phyloP scores from a whole-genome alignment of 2,113 vertebrate species.

The Apteryx owenii region DNA sequence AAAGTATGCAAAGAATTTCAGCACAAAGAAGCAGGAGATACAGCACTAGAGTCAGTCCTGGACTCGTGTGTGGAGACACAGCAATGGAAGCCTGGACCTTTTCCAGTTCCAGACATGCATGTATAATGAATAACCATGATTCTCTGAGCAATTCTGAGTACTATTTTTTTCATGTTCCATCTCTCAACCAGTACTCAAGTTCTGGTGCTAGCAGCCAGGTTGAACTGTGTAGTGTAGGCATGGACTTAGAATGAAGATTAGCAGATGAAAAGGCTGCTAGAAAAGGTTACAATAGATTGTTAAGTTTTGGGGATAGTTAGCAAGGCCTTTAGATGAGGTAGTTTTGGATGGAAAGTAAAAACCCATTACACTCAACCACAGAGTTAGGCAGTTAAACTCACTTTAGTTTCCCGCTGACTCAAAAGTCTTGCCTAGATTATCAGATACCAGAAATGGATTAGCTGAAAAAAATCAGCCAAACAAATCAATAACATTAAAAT shows the following conservation, averaged over 20 bases:
- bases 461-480: background rate
- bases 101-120: background rate
- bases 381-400: background rate
- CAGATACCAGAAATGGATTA: background rate
- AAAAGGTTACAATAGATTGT: background rate
- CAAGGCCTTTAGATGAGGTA: background rate
- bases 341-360: background rate
- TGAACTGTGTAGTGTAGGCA: background rate
- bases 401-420: background rate
- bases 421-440: background rate
- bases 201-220: background rate
- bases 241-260: background rate
- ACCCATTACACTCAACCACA: background rate
- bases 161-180: background rate
- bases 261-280: background rate
- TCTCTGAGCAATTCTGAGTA: accelerated
- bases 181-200: background rate
- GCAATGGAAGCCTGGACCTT: background rate
- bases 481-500: background rate
- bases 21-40: background rate
- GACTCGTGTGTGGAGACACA: background rate
- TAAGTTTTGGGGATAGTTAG: background rate
- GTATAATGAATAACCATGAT: background rate
- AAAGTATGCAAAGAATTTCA: background rate
- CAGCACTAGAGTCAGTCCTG: background rate